A percentile compares a stretch with the other conserved stretches of the same genome.
phyloP scores from a whole-genome alignment of 2,113 vertebrate genomes.

The Misgurnus anguillicaudatus region DNA sequence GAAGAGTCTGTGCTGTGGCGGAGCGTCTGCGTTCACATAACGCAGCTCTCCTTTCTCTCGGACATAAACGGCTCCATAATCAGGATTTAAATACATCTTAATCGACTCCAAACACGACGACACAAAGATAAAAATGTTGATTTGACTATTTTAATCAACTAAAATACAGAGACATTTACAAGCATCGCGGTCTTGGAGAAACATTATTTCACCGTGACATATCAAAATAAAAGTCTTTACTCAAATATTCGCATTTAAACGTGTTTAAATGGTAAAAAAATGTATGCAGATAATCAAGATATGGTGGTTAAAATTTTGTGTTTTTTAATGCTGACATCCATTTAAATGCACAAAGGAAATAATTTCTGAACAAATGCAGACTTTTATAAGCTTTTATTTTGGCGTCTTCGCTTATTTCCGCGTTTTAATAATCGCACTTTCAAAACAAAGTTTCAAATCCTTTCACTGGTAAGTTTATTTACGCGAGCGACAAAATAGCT shows the following conservation, averaged over 20 bases:
- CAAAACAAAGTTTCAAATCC: constrained; percentile 22
- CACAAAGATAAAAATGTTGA: neutral
- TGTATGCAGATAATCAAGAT: neutral
- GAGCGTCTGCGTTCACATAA: constrained; percentile 68
- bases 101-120: neutral
- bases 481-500: too few relatives aligned
- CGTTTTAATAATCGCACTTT: neutral
- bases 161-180: neutral
- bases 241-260: neutral
- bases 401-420: neutral
- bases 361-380: neutral
- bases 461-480: neutral
- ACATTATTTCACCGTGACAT: neutral
- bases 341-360: neutral
- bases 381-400: neutral
- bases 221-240: constrained; percentile 43
- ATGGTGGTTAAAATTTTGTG: neutral
- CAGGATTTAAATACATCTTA: neutral
- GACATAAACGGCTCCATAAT: constrained; percentile 78
- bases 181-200: neutral
- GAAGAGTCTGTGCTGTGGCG: constrained; percentile 75
- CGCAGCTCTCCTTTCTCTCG: constrained; percentile 85
- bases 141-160: neutral
- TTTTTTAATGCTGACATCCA: neutral
- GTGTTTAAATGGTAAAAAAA: neutral